Evolutionary conservation across 2,113 vertebrate genomes (phyloP).

Genomic region (Zingel zingel): DNA sequence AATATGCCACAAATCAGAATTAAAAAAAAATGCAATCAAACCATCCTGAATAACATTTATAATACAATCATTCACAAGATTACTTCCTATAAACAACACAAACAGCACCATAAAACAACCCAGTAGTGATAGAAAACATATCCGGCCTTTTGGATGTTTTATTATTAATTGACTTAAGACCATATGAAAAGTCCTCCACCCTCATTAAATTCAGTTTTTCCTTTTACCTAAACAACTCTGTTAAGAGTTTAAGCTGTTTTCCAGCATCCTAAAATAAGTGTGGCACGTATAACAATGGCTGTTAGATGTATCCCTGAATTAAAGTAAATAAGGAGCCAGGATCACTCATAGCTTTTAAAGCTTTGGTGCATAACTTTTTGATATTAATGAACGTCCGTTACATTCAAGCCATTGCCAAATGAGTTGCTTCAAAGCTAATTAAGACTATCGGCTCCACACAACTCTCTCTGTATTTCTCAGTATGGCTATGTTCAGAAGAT

Average conservation of each 20-base stretch:
- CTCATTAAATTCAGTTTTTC: background rate
- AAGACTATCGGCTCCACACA: too few relatives aligned
- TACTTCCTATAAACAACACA: background rate
- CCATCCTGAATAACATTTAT: too few relatives aligned
- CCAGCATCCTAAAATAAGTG: constrained; percentile 3
- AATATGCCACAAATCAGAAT: background rate
- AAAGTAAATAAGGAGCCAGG: background rate
- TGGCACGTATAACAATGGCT: background rate
- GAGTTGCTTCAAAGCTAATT: too few relatives aligned
- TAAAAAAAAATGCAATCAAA: background rate
- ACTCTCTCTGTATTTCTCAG: too few relatives aligned
- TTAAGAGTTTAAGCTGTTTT: background rate
- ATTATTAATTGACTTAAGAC: background rate
- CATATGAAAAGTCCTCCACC: background rate
- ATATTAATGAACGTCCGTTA: too few relatives aligned
- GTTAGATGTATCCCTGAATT: background rate
- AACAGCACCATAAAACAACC: background rate
- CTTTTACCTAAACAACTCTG: background rate
- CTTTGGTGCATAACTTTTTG: too few relatives aligned
- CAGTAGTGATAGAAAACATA: background rate
- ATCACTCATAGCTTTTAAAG: background rate
- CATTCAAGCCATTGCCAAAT: too few relatives aligned
- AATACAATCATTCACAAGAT: too few relatives aligned
- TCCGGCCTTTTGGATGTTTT: background rate
- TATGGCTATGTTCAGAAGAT: too few relatives aligned